These are phyloP conservation scores for Chloromyia formosa DNA, from an alignment of 2,888 invertebrate genomes.

Conservation along the genomic window DNA sequence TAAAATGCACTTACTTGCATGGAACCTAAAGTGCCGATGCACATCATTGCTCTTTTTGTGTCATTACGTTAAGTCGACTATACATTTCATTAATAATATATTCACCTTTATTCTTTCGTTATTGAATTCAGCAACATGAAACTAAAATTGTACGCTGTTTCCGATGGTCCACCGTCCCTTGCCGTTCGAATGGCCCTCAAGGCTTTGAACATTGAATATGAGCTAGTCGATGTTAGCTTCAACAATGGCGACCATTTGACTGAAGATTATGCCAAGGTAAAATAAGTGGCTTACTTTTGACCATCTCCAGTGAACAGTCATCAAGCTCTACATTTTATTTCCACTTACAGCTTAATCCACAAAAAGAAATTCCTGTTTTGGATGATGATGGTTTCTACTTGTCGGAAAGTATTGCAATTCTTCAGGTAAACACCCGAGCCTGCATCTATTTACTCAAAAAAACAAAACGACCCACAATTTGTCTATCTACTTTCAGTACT, in stretches of 20 bases:
- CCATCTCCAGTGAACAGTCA: too few species aligned
- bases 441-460: neutral
- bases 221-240: conserved; percentile 71
- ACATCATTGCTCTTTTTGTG: too few species aligned
- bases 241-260: conserved; percentile 75
- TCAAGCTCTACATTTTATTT: neutral
- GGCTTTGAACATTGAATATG: conserved; percentile 69
- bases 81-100: too few species aligned
- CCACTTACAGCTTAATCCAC: conserved; percentile 70
- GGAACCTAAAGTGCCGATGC: too few species aligned
- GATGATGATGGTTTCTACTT: conserved; percentile 77
- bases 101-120: neutral
- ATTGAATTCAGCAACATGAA: neutral
- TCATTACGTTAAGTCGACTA: too few species aligned
- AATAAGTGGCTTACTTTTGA: neutral
- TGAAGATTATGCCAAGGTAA: conserved; percentile 70
- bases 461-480: neutral
- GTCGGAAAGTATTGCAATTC: conserved; percentile 72
- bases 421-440: conserved; percentile 50
- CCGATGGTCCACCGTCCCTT: conserved; percentile 76
- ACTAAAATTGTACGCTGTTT: conserved; percentile 72
- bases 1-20: too few species aligned
- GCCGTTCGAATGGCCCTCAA: conserved; percentile 72
- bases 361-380: conserved; percentile 75
- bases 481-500: conserved; percentile 63